Base-by-base conservation (phyloP, 2,797 vertebrate species). In the Taeniopygia guttata region DNA sequence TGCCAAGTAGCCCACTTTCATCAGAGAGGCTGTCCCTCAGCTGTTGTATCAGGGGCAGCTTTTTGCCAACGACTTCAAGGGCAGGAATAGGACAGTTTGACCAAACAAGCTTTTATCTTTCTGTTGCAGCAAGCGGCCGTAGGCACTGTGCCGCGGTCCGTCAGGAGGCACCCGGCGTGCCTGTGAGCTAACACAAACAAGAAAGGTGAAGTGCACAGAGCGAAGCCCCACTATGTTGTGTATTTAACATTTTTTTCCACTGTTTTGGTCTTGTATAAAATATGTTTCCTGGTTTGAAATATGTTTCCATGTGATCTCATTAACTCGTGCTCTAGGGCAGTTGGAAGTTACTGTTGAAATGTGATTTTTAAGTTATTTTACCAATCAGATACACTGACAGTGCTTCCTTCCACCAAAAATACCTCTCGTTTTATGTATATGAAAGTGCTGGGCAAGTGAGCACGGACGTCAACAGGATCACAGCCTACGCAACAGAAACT, bases 241-340 rank as follows among this genome's bases (percentile, higher is more conserved):
- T 87, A 59, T 87, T 75, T 92, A 83, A 95, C 91, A 56, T 89
- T 96, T 97, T 97, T 96, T 96, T 96, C 97, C 97, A 95, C 96
- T 96, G 95, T 96, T 96, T 94, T 94, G 93, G 84, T 94, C 92
- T 91, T 77, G 51, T 93, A 48, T 91, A 77, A 96, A 97, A 97
- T 97, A 83, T 96, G 97, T 98, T 98, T 98, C 98, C 98, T 98
- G 97, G 81, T 96, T 95, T 29, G 13, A 82, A 92, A n/a, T 95
- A 89, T 96, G 93, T 97, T 97, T 97, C 97, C 97, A 87, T 94
- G 84, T 92, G 96, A 93, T 95, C 95, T 96, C 86, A 64, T 94
- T 95, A 94, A 70, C 77, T 73, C 27, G 38, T 90, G 96, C 96
- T 91, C 91, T 55, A 42, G 97, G 95, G 96, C 96, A 94, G 93